phyloP scores from a whole-genome alignment of 2,888 invertebrate species.

The Hymenopus coronatus region DNA sequence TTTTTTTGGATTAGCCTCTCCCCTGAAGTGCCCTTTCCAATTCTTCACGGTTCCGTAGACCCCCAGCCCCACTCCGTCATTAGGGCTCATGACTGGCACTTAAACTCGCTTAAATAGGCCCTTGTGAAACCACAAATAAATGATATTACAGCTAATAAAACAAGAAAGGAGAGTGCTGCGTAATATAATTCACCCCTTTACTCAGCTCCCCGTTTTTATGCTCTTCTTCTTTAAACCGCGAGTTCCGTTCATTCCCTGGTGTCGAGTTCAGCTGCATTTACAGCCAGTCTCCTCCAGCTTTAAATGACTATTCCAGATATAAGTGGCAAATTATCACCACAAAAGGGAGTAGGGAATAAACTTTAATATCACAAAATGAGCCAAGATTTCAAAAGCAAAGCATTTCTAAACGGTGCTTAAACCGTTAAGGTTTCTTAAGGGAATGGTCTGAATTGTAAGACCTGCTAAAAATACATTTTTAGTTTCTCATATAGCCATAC shows the following conservation, averaged over 20 bases:
- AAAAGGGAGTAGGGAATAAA: not conserved
- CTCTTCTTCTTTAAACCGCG: not conserved
- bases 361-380: not conserved
- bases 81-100: conserved; percentile 3
- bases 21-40: not conserved
- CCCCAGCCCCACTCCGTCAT: not conserved
- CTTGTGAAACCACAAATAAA: not conserved
- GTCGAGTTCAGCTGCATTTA: not conserved
- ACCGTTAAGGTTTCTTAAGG: too few species aligned
- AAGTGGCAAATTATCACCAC: not conserved
- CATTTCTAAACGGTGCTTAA: too few species aligned
- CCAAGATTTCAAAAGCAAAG: too few species aligned
- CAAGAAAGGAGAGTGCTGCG: not conserved
- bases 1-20: not conserved
- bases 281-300: not conserved
- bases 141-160: conserved; percentile 9
- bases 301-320: not conserved
- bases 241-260: not conserved
- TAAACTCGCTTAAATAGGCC: not conserved
- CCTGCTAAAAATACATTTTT: too few species aligned
- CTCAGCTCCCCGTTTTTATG: not conserved
- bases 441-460: too few species aligned
- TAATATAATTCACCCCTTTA: conserved; percentile 1
- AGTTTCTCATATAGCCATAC: too few species aligned
- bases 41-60: not conserved